Evolutionary conservation across 2,113 vertebrate genomes (phyloP).

Genomic region (Ceyx melanurus): DNA sequence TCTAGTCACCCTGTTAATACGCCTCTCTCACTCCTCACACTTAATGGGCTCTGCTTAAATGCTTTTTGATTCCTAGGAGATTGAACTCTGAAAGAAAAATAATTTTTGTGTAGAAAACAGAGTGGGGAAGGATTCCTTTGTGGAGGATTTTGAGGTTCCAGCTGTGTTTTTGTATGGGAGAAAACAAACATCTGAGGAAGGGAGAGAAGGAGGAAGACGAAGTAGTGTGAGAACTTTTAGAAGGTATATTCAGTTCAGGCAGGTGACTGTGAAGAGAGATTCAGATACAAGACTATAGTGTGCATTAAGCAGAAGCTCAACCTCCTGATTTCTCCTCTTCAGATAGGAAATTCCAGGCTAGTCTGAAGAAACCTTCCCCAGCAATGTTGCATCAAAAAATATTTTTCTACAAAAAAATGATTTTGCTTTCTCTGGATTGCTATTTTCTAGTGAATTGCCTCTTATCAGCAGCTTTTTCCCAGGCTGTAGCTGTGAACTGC

Average conservation of each 20-base stretch:
- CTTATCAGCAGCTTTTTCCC: neutral
- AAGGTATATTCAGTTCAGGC: neutral
- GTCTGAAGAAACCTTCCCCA: neutral
- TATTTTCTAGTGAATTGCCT: neutral
- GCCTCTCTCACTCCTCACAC: neutral
- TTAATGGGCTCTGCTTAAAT: neutral
- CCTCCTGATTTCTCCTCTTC: neutral
- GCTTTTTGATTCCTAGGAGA: neutral
- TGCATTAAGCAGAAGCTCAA: neutral
- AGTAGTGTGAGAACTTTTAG: neutral
- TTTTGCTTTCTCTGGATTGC: neutral
- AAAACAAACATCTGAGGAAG: neutral
- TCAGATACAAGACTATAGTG: neutral
- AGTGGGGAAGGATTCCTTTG: neutral
- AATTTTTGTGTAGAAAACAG: neutral
- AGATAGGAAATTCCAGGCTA: neutral
- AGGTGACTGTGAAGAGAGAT: neutral
- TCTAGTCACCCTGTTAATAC: neutral
- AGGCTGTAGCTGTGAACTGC: neutral
- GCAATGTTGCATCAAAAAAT: neutral
- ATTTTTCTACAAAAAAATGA: neutral
- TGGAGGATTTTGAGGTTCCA: neutral
- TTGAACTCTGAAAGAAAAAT: neutral
- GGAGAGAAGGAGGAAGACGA: neutral
- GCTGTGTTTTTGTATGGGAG: neutral